A percentile compares a stretch with the other conserved stretches of the same genome.
These are phyloP conservation scores for Polypterus senegalus DNA, from an alignment of 2,113 vertebrate species.

Conservation along the genomic window DNA sequence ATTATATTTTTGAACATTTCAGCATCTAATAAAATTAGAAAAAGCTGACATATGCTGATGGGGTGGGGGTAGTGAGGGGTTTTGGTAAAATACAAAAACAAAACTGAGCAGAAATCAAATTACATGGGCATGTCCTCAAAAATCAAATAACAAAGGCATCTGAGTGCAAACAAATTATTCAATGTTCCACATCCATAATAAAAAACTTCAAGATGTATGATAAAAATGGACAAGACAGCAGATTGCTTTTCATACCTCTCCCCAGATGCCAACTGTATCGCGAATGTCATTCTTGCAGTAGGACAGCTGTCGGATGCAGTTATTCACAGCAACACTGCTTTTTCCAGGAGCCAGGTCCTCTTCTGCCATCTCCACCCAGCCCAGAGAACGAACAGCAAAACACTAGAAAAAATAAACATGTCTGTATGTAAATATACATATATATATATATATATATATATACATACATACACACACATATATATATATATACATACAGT, in stretches of 20 bases:
- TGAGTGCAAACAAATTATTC: too few species aligned
- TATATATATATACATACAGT: constrained; percentile 5
- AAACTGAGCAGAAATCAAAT: too few species aligned
- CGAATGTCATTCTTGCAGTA: constrained; percentile 96
- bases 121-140: too few species aligned
- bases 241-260: constrained; percentile 61
- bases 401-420: constrained; percentile 45
- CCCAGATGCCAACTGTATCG: constrained; percentile 88
- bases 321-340: constrained; percentile 82
- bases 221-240: too few species aligned
- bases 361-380: constrained; percentile 94
- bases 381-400: constrained; percentile 83
- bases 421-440: constrained; percentile 4
- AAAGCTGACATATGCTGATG: too few species aligned
- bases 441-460: background rate
- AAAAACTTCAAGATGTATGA: too few species aligned
- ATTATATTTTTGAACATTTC: too few species aligned
- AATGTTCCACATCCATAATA: too few species aligned
- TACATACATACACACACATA: constrained; percentile 1
- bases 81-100: too few species aligned
- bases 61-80: too few species aligned
- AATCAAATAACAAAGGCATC: too few species aligned
- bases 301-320: constrained; percentile 90
- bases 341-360: constrained; percentile 77
- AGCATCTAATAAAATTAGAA: too few species aligned